Conservation (phyloP, 53 echinoderm and acorn worm genomes). For the Mesocentrotus franciscanus region DNA sequence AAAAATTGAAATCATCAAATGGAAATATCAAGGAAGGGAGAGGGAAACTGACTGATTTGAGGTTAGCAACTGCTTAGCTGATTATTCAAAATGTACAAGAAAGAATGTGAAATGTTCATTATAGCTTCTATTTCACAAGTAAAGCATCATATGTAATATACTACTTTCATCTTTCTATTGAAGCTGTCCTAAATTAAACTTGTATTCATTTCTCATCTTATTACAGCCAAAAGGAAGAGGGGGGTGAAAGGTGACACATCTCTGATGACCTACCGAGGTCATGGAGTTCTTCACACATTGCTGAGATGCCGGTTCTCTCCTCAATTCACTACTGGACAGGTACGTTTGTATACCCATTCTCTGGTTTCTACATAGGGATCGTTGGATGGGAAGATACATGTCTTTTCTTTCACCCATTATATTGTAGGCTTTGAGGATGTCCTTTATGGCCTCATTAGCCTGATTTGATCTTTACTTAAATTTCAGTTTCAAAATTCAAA, state of each 20-base stretch:
- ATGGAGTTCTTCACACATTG: slow-evolving; percentile 91
- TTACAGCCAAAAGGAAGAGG: slow-evolving; percentile 79
- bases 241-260: slow-evolving; percentile 85
- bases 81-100: too few species aligned
- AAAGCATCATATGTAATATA: neutral
- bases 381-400: neutral
- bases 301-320: slow-evolving; percentile 90
- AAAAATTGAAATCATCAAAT: too few species aligned
- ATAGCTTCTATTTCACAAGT: neutral
- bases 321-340: slow-evolving; percentile 90
- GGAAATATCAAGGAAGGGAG: too few species aligned
- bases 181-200: neutral
- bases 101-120: too few species aligned
- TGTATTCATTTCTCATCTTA: neutral
- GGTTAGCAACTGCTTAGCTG: too few species aligned
- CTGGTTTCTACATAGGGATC: neutral
- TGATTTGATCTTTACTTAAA: neutral
- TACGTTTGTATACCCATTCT: slow-evolving; percentile 16
- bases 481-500: neutral
- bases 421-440: too few species aligned
- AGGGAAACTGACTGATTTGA: too few species aligned
- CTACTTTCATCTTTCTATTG: neutral
- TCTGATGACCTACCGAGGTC: slow-evolving; percentile 95
- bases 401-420: neutral
- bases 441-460: neutral